phyloP scores from a whole-genome alignment of 2,113 vertebrate genomes.

The Podiceps cristatus region DNA sequence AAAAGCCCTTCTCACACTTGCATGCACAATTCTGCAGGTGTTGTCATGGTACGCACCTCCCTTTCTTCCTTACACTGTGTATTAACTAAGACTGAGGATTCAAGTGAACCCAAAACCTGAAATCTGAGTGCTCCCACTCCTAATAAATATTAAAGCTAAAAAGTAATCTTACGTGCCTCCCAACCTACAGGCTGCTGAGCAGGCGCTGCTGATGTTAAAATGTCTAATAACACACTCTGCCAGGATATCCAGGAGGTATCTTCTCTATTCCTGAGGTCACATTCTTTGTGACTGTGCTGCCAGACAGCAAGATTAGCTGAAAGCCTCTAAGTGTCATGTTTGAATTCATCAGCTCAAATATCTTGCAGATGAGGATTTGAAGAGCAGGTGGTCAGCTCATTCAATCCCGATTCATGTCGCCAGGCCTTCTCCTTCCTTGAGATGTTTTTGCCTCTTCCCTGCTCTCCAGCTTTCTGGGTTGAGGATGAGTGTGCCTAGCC shows the following conservation, averaged over 20 bases:
- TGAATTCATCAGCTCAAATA: slow-evolving; percentile 54
- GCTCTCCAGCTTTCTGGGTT: background rate
- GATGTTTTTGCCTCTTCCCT: background rate
- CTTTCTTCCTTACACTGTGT: background rate
- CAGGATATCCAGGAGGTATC: background rate
- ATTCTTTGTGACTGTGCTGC: slow-evolving; percentile 30
- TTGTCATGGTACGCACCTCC: background rate
- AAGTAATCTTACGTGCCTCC: background rate
- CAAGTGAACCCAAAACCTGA: background rate
- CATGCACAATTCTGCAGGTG: background rate
- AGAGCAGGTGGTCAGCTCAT: slow-evolving; percentile 63
- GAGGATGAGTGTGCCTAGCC: background rate
- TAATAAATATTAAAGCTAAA: background rate
- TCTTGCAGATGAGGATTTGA: slow-evolving; percentile 22
- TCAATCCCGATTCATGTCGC: slow-evolving; percentile 47
- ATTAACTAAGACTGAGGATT: background rate
- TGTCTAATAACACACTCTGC: background rate
- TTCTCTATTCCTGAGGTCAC: slow-evolving; percentile 19
- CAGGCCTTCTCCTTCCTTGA: background rate
- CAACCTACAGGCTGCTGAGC: background rate
- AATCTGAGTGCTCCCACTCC: background rate
- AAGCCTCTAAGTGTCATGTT: slow-evolving; percentile 10
- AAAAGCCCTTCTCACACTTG: background rate
- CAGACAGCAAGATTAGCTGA: slow-evolving; percentile 42
- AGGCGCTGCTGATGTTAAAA: background rate